These are phyloP conservation scores for Cynopterus brachyotis DNA, from an alignment of 2,113 vertebrate genomes.

Conservation along the genomic window DNA sequence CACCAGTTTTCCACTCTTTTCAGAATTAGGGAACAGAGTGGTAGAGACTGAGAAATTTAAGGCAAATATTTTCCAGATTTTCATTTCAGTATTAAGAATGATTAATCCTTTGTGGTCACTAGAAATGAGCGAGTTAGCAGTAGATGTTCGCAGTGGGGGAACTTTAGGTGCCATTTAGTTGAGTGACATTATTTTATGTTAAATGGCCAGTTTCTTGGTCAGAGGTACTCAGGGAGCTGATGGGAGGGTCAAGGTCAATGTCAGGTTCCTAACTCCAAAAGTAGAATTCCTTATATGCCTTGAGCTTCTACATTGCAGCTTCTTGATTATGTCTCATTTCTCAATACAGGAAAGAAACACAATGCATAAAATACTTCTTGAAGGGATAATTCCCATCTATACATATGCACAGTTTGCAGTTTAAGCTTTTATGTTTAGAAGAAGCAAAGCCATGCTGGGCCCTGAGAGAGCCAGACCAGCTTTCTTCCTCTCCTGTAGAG, in stretches of 20 bases:
- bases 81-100: not conserved
- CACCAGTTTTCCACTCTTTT: not conserved
- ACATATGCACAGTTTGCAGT: not conserved
- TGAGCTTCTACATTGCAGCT: not conserved
- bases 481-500: not conserved
- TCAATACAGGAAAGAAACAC: not conserved
- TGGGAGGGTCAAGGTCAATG: not conserved
- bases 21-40: slow-evolving; percentile 19
- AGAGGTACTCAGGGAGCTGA: not conserved
- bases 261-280: not conserved
- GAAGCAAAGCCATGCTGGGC: not conserved
- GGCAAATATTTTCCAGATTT: not conserved
- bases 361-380: not conserved
- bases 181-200: not conserved
- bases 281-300: not conserved
- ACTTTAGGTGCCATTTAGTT: not conserved
- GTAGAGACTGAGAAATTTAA: not conserved
- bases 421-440: slow-evolving; percentile 25
- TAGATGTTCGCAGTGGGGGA: not conserved
- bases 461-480: not conserved
- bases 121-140: not conserved
- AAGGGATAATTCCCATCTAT: not conserved
- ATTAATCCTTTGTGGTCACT: not conserved
- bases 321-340: not conserved
- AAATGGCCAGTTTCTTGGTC: not conserved